Evolutionary conservation across 2,888 invertebrate species (phyloP).

Genomic region (Tenodera sinensis): DNA sequence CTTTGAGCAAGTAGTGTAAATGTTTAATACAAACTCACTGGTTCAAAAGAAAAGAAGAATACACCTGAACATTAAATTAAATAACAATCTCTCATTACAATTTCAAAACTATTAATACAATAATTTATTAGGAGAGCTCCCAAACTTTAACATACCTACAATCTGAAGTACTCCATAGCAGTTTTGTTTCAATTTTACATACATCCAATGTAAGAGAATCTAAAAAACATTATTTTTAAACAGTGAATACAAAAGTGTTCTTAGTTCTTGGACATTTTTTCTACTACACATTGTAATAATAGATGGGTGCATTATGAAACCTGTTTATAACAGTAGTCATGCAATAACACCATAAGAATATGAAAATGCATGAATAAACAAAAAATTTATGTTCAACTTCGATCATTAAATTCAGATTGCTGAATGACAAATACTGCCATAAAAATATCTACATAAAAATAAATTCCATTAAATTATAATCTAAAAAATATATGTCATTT

Average conservation of each 20-base stretch:
- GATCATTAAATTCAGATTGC: not conserved
- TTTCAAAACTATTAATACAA: not conserved
- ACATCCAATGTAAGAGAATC: too few species aligned
- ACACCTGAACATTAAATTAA: too few species aligned
- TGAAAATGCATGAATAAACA: not conserved
- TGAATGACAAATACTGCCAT: not conserved
- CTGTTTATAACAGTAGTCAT: too few species aligned
- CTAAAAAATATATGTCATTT: not conserved
- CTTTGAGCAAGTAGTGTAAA: too few species aligned
- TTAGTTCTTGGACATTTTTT: too few species aligned
- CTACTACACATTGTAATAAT: too few species aligned
- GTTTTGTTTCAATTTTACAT: not conserved
- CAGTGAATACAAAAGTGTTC: too few species aligned
- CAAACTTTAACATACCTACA: not conserved
- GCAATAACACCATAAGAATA: not conserved
- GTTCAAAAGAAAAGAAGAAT: too few species aligned
- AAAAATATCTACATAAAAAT: not conserved
- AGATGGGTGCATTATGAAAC: too few species aligned
- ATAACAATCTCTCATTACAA: not conserved
- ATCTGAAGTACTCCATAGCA: not conserved
- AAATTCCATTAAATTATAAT: not conserved
- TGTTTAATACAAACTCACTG: too few species aligned
- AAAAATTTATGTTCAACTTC: not conserved
- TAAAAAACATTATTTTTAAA: too few species aligned
- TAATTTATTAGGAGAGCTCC: too few species aligned